These are phyloP conservation scores for Bombyx mandarina DNA, from an alignment of 1,140 invertebrate species.

Conservation along the genomic window DNA sequence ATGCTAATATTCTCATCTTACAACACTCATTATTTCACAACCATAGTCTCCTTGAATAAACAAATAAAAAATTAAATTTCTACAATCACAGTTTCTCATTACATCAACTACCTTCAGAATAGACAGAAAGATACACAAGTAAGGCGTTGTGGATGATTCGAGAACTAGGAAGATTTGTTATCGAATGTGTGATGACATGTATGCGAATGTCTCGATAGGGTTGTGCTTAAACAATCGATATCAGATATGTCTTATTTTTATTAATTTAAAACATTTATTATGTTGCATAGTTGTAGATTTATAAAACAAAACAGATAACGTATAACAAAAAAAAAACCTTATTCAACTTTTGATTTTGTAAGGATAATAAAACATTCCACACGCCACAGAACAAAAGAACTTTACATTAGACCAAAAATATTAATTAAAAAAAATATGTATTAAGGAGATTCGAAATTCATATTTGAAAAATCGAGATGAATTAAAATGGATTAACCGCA, in stretches of 20 bases:
- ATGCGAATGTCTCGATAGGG: slow-evolving; percentile 6
- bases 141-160: slow-evolving; percentile 64
- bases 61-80: slow-evolving; percentile 12
- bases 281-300: neutral
- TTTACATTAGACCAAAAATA: too few relatives aligned
- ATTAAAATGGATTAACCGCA: too few relatives aligned
- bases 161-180: slow-evolving; percentile 43
- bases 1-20: too few relatives aligned
- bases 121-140: slow-evolving; percentile 70
- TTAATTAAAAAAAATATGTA: too few relatives aligned
- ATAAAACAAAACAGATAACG: neutral
- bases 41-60: slow-evolving; percentile 8
- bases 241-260: neutral
- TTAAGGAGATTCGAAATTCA: too few relatives aligned
- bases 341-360: too few relatives aligned
- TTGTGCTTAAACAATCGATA: neutral
- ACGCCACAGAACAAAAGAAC: too few relatives aligned
- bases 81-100: slow-evolving; percentile 51
- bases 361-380: too few relatives aligned
- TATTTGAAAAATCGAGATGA: too few relatives aligned
- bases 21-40: neutral
- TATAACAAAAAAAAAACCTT: neutral
- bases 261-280: neutral
- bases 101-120: slow-evolving; percentile 54
- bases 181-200: slow-evolving; percentile 33